Base-by-base conservation (phyloP, 1,140 invertebrate species). In the Neomicropteryx cornuta region DNA sequence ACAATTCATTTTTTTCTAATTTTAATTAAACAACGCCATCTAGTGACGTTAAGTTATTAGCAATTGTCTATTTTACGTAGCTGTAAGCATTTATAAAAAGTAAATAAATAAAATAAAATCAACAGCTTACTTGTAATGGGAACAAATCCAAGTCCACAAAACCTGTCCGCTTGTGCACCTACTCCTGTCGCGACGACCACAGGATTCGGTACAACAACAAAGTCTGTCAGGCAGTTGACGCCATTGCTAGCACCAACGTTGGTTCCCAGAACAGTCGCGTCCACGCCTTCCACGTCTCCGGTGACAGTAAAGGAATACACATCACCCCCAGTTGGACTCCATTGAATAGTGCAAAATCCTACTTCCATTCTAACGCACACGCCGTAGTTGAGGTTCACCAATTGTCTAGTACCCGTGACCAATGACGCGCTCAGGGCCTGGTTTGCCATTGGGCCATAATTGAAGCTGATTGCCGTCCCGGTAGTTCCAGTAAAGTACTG, bases 341-440 rank as follows among this genome's bases (percentile, higher is more conserved):
- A 83, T 47, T 72, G 66, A 35, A 83, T 81, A 13, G 58, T 66
- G 50, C 81, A 84, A 47, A 73, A 81, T 2, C 77, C 79, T 11
- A 71, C 52, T 33, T 69, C 71, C 70, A 77, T 77, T 49, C 72
- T 64, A 18, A 84, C 66, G 49, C 82, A 86, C 22, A 83, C 72
- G 10, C 83, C 82, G 52, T 90, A 90, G 52, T 79, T 77, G 31
- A 81, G 64, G 53, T 83, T 81, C 2, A 70, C 76, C 18, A 87
- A 60, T 61, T 87, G 76, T 41, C 83, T 58, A 0, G 81, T 83
- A 22, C 81, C 83, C 4, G 58, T 58, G 21, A 62, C 52, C 5
- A 56, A 44, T 0, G 61, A 62, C 0, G 54, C 47, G 36, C 56
- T 60, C 2, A 66, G 49, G 11, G 48, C 54, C 4, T 59, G 57